Evolutionary conservation across 2,888 invertebrate genomes (phyloP), one percentile per base, ranked within the genome.

Genomic region (Peribatodes rhomboidaria): DNA sequence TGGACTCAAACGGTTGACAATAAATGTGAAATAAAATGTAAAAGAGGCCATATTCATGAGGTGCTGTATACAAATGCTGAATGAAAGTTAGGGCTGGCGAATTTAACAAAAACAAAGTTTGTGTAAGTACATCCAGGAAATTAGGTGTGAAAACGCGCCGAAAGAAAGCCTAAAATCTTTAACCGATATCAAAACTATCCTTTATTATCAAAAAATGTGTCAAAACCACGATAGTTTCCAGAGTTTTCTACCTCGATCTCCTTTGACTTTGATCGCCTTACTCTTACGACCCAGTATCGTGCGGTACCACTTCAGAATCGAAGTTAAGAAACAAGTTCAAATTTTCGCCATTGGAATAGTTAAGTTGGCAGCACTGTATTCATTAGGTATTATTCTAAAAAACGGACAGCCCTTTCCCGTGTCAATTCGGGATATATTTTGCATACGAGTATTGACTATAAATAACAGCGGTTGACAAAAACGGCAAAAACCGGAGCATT

Each of bases 21-120:
- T 85, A 83, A 81, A 85, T 80, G 82, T 80, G 79, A 86, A 82
- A 85, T 84, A 84, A 84, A 84, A 86, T 82, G 82, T 79, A 87
- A 87, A 86, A 84, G 79, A 83, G 78, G 79, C 80, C 83, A 87
- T 87, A 89, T 89, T 89, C 89, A 89, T 87, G 89, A 88, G 85
- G 78, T 76, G 79, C 73, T 67, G 69, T 61, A 69, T 75, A 73
- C 80, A 79, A 83, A 82, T 78, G 78, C 82, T 84, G 79, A 77
- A 78, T 80, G 77, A 72, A 74, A n/a, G 39, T 58, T 55, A 79
- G 76, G 79, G 78, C 31, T 79, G 76, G 20, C 68, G 64, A 22
- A 16, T 39, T 35, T 8, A 13, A 18, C 35, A 35, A 20, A 16
- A 13, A n/a, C 47, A 14, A 42, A 18, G 9, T 13, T 14, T 39